Percentiles rank a stretch among this genome's conserved stretches.
These are phyloP conservation scores for Lithobates pipiens DNA, from an alignment of 2,797 vertebrate genomes.

Conservation along the genomic window DNA sequence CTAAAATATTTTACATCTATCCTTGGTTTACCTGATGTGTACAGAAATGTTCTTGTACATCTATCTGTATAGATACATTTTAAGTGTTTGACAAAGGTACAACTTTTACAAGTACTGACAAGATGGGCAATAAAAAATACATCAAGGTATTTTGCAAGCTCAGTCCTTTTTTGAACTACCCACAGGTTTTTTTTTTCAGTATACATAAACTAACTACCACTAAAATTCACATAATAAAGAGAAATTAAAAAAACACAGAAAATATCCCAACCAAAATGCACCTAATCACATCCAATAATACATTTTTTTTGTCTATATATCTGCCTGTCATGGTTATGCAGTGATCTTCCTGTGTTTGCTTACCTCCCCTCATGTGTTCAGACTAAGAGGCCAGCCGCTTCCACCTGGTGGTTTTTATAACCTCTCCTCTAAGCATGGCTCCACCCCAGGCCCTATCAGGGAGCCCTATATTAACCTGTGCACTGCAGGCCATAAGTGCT, in stretches of 20 bases:
- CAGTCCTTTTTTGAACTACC: constrained; percentile 26
- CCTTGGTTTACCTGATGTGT: constrained; percentile 8
- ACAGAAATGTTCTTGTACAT: not conserved
- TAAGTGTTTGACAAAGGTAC: constrained; percentile 31
- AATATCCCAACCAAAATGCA: not conserved
- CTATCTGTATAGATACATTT: constrained; percentile 14
- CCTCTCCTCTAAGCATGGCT: too few relatives aligned
- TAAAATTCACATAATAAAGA: constrained; percentile 19
- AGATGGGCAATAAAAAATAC: constrained; percentile 24
- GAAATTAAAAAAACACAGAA: not conserved
- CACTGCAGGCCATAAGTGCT: too few relatives aligned
- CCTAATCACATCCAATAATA: not conserved
- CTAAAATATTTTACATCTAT: not conserved
- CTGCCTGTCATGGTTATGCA: too few relatives aligned
- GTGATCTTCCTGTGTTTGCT: too few relatives aligned
- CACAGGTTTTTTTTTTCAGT: not conserved
- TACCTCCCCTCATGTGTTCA: too few relatives aligned
- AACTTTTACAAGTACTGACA: constrained; percentile 24
- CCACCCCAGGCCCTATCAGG: too few relatives aligned
- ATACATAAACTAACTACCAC: constrained; percentile 4
- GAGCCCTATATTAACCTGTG: too few relatives aligned
- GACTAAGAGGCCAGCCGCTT: too few relatives aligned
- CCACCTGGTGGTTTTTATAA: too few relatives aligned
- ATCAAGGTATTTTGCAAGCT: constrained; percentile 28
- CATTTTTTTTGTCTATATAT: not conserved